Base-by-base conservation (phyloP, 2,888 invertebrate genomes). In the Coenonympha glycerion region DNA sequence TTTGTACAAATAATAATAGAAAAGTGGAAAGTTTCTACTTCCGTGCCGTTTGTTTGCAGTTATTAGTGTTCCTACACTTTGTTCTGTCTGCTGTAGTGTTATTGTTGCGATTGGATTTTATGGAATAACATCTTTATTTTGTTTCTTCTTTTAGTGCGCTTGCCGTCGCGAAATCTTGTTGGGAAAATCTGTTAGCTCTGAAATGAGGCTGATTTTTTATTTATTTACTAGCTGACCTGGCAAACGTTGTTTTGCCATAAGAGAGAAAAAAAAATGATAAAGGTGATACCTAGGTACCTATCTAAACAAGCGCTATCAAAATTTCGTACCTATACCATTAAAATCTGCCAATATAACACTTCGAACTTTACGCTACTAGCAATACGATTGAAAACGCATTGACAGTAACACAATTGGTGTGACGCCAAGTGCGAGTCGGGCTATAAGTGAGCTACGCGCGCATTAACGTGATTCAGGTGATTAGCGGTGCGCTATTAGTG, bases 391-490 rank as follows among this genome's bases (percentile, higher is more conserved):
- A 41, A 41, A 28, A n/a, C 26, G 9, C 18, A 34, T 9, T 37
- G 37, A 41, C 26, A 6, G 1, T 18, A 13, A 11, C 30, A 39
- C 34, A 49, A 49, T 45, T 54, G 47, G 50, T 48, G 40, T 48
- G 34, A 15, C 19, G 36, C 31, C 45, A 34, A 45, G 45, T 13
- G 21, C 16, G 45, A 24, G 31, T 8, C 31, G n/a, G n/a, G 13
- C 11, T 15, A 8, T 31, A 45, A 22, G 45, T 13, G 19, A 36
- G 28, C 28, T 37, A 18, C 39, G 33, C 44, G 34, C 24, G 40
- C 40, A 47, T 54, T 48, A 46, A 39, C 26, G 39, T 19, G 26
- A 26, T 50, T 28, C 42, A 21, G 24, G 33, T 37, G 47, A 53
- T 28, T 46, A 40, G 28, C 21, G 30, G 16, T 11, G 16, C 13